phyloP scores from a whole-genome alignment of 1,140 invertebrate species.

The Lucilia cuprina region DNA sequence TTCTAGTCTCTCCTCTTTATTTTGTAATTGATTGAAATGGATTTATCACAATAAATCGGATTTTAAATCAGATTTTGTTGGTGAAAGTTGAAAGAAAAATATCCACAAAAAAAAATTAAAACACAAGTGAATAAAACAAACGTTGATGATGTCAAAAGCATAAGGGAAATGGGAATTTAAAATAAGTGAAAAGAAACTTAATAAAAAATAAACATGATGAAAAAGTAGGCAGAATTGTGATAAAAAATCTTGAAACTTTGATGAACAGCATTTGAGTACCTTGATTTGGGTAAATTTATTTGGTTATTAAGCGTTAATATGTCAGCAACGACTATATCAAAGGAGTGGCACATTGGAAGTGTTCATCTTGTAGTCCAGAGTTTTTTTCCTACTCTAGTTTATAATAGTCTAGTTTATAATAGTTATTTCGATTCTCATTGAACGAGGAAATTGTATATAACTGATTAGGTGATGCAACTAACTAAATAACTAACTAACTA shows the following conservation, averaged over 20 bases:
- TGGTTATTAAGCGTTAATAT: no score
- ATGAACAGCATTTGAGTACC: no score
- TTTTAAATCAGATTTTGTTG: neutral
- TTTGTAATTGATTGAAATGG: neutral
- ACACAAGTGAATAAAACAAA: neutral
- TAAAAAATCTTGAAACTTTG: neutral
- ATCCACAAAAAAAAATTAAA: neutral
- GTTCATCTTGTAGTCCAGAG: no score
- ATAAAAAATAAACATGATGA: neutral
- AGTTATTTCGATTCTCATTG: no score
- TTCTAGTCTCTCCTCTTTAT: neutral
- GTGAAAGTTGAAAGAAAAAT: neutral
- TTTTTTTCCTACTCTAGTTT: no score
- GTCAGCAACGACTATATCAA: no score
- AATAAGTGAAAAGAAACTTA: neutral
- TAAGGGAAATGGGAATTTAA: neutral
- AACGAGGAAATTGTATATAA: no score
- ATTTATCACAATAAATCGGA: constrained; percentile 11
- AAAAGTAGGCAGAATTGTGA: neutral
- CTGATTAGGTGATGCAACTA: no score
- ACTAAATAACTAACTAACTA: no score
- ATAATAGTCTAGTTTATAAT: no score
- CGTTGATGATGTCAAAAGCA: neutral
- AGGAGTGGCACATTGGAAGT: no score
- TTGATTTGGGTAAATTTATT: no score